Conservation (phyloP, 2,888 invertebrate genomes). For the Petrolisthes manimaculis region DNA sequence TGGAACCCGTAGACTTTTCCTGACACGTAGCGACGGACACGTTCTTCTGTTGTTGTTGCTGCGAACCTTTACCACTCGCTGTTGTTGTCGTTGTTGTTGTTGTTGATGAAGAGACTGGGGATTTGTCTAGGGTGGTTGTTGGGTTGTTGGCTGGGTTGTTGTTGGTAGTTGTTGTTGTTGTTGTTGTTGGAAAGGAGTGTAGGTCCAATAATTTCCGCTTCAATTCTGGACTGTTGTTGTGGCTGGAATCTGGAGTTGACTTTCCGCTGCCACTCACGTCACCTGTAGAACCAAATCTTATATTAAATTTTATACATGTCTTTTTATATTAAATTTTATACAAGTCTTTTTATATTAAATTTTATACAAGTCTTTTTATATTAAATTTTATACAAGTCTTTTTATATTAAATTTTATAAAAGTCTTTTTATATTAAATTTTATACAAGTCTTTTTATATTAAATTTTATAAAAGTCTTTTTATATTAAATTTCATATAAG, state of each 20-base stretch:
- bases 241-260: constrained; percentile 63
- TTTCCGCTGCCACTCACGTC: constrained; percentile 52
- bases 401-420: constrained; percentile 18
- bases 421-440: neutral
- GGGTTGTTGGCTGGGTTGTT: neutral
- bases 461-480: neutral
- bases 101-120: constrained; percentile 20
- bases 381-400: neutral
- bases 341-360: neutral
- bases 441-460: constrained; percentile 5
- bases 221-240: constrained; percentile 58
- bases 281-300: constrained; percentile 36
- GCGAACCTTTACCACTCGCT: constrained; percentile 2
- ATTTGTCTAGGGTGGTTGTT: constrained; percentile 34
- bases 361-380: constrained; percentile 3
- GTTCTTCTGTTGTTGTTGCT: too few relatives aligned
- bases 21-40: constrained; percentile 4
- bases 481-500: neutral
- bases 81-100: constrained; percentile 1
- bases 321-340: too few relatives aligned
- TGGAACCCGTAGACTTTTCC: constrained; percentile 30
- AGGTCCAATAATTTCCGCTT: constrained; percentile 52
- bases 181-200: constrained; percentile 31
- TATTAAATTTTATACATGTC: too few relatives aligned
- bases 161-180: too few relatives aligned